A percentile compares a stretch with the other conserved stretches of the same genome.
Conservation (phyloP, 2,797 vertebrate genomes). For the Epinephelus awoara region DNA sequence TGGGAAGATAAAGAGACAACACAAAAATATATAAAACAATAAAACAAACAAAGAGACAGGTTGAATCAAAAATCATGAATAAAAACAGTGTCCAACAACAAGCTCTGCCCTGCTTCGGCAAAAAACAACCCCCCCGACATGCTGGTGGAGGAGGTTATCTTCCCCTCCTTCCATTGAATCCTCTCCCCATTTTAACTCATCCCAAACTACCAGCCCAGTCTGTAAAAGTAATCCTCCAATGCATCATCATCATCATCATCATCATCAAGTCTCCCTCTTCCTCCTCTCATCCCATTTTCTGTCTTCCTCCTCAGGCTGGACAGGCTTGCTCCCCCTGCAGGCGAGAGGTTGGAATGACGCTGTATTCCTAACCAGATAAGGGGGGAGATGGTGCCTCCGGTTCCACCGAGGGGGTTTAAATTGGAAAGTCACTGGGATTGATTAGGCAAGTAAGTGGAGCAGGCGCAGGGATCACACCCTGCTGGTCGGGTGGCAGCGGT, state of each 20-base stretch:
- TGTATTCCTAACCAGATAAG: conserved; percentile 82
- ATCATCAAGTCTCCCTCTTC: conserved; percentile 57
- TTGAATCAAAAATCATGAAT: conserved; percentile 59
- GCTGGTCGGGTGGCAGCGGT: conserved; percentile 85
- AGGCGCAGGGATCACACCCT: conserved; percentile 82
- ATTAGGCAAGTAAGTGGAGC: conserved; percentile 62
- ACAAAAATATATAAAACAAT: conserved; percentile 71
- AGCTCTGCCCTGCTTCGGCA: conserved; percentile 72
- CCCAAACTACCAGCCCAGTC: conserved; percentile 60
- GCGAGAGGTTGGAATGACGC: conserved; percentile 81
- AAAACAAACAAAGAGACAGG: conserved; percentile 57
- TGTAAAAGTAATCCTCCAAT: conserved; percentile 71
- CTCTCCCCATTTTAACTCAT: conserved; percentile 47
- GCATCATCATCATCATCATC: conserved; percentile 39
- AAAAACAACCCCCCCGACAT: conserved; percentile 69
- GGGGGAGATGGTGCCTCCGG: conserved; percentile 73
- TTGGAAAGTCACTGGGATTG: conserved; percentile 78
- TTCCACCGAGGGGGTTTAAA: conserved; percentile 83
- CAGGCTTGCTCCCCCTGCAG: conserved; percentile 85
- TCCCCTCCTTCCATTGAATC: conserved; percentile 42
- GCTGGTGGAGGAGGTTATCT: conserved; percentile 47
- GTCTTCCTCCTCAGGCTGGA: conserved; percentile 77
- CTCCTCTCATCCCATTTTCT: conserved; percentile 37
- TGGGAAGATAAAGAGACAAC: conserved; percentile 62
- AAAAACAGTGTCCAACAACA: conserved; percentile 79